Evolutionary conservation across 2,797 vertebrate genomes (phyloP).

Genomic region (Poecilia wingei): DNA sequence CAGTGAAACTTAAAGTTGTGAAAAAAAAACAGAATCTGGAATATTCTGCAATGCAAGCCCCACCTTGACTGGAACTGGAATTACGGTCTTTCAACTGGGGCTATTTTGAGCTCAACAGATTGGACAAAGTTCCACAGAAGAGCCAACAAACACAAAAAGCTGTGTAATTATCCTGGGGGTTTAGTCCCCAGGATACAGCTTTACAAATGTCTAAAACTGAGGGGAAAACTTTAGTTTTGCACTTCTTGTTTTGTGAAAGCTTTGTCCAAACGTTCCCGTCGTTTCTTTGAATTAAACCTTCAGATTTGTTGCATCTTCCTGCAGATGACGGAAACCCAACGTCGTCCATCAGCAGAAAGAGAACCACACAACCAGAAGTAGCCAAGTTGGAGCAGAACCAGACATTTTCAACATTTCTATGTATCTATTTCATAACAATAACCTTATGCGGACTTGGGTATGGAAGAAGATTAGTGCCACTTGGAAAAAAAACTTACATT

Average conservation of each 20-base stretch:
- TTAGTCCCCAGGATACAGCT: background rate
- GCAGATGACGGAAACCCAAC: background rate
- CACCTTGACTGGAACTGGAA: background rate
- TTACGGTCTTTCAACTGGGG: background rate
- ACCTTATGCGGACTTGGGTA: too few species aligned
- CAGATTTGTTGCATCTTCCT: background rate
- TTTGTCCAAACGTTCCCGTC: background rate
- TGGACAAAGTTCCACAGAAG: background rate
- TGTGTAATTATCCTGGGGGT: background rate
- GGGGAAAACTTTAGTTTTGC: background rate
- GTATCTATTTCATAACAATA: too few species aligned
- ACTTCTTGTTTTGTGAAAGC: background rate
- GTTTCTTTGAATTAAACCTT: background rate
- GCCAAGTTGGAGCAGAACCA: too few species aligned
- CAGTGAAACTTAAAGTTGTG: background rate
- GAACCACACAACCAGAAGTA: too few species aligned
- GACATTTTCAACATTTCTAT: too few species aligned
- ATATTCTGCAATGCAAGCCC: background rate
- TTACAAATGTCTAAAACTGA: background rate
- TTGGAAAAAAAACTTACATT: too few species aligned
- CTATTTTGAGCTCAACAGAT: background rate
- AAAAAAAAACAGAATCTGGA: background rate
- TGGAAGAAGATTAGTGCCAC: too few species aligned
- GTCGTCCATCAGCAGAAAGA: background rate
- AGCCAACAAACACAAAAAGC: background rate